Base-by-base conservation (phyloP, 2,888 invertebrate genomes). In the Baronia brevicornis region DNA sequence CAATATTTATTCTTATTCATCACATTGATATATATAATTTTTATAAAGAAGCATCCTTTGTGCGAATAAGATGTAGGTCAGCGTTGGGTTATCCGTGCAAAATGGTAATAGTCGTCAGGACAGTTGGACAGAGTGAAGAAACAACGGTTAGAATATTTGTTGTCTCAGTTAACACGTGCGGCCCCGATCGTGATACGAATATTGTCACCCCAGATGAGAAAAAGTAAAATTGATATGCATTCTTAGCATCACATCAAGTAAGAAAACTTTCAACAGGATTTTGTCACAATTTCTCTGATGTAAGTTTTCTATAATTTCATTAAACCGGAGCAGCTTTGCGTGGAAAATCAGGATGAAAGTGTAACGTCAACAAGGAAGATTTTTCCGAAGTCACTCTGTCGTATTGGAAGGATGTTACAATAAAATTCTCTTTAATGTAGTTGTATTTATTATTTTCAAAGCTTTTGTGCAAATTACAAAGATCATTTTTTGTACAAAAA, bases 161-260 rank as follows among this genome's bases (percentile, higher is more conserved):
- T 32, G 63, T 56, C n/a, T n/a, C 61, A 58, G 61, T 61, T 57
- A 60, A 61, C 78, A 78, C 75, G 79, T 66, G 67, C 67, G 74
- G 54, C 78, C 77, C 45, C 66, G 54, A 72, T 82, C 82, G 82
- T 82, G 82, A 67, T 61, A 57, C 55, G 79, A 77, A 79, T 82
- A 69, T 65, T 57, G 58, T 66, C 64, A 60, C 64, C 60, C 58
- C 60, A 70, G 66, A 71, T 65, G 67, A 69, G 61, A 74, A 80
- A 75, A 84, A 82, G 82, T 79, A 79, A 82, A 82, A 79, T 72
- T 75, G 74, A 75, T 79, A 67, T 61, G 59, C 60, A 52, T 59
- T 70, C 60, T 61, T 59, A 55, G 56, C 52, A 49, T 56, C 47
- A 57, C 60, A 59, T 60, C 55, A 58, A 67, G 61, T 62, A 61